Conservation (phyloP, 2,113 vertebrate genomes). For the Pseudonaja textilis region DNA sequence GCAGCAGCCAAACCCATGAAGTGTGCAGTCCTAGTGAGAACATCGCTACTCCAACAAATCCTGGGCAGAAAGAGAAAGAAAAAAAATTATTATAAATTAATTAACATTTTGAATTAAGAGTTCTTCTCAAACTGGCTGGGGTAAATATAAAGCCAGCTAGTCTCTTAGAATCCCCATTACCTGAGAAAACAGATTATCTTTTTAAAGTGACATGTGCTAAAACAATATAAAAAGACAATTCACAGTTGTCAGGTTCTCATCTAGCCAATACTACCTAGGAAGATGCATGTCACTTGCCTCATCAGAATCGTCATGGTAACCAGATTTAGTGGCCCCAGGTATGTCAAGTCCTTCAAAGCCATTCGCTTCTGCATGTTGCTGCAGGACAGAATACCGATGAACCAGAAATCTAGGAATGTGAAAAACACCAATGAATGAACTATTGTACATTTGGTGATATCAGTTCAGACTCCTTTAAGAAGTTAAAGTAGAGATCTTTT, state of each 20-base stretch:
- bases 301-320: conserved; percentile 90
- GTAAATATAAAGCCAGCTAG: background rate
- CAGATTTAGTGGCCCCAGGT: conserved; percentile 69
- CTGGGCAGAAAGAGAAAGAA: conserved; percentile 36
- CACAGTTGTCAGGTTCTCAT: background rate
- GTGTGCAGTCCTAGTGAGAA: conserved; percentile 2
- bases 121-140: background rate
- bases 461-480: background rate
- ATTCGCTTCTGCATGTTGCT: conserved; percentile 81
- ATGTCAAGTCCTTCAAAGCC: conserved; percentile 80
- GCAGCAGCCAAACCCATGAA: background rate
- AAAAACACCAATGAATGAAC: background rate
- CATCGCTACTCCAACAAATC: conserved; percentile 69
- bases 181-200: background rate
- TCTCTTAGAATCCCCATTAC: background rate
- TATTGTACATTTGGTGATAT: rapidly evolving
- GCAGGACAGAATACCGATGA: conserved; percentile 88
- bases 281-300: conserved; percentile 72
- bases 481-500: background rate
- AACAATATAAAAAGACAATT: background rate
- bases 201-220: background rate
- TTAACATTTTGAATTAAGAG: background rate
- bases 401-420: conserved; percentile 82
- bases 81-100: background rate
- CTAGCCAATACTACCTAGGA: background rate